These are phyloP conservation scores for Drosophila pallidifrons DNA, from an alignment of 1,140 invertebrate genomes.

Conservation along the genomic window DNA sequence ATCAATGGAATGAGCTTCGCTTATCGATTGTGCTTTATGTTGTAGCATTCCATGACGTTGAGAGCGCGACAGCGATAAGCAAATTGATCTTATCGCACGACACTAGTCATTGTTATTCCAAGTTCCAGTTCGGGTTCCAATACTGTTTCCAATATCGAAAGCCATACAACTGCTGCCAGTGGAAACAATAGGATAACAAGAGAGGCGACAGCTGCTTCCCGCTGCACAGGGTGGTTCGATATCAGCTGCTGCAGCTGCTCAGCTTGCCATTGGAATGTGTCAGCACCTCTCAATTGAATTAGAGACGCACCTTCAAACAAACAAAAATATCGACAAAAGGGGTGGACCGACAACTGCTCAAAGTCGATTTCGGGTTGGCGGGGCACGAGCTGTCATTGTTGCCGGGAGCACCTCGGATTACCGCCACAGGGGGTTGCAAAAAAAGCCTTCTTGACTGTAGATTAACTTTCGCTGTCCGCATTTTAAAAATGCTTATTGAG, in stretches of 20 bases:
- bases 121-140: constrained; percentile 1
- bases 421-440: constrained; percentile 12
- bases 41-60: constrained; percentile 73
- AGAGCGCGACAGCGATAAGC: constrained; percentile 50
- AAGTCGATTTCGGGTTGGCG: constrained; percentile 26
- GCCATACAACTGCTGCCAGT: too few relatives aligned
- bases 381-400: constrained; percentile 42
- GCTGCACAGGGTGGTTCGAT: constrained; percentile 6
- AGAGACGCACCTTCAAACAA: constrained; percentile 19
- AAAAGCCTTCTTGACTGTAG: constrained; percentile 33
- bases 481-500: constrained; percentile 43
- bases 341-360: constrained; percentile 28
- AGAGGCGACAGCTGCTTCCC: constrained; percentile 13
- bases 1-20: constrained; percentile 30
- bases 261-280: constrained; percentile 32
- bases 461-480: constrained; percentile 39
- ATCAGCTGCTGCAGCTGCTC: constrained; percentile 58
- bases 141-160: neutral
- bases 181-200: constrained; percentile 28
- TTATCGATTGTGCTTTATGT: constrained; percentile 31
- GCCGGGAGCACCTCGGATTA: constrained; percentile 32
- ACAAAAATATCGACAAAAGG: constrained; percentile 31
- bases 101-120: constrained; percentile 17
- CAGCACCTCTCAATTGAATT: constrained; percentile 39
- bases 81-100: constrained; percentile 65